A percentile compares a stretch with the other conserved stretches of the same genome.
Conservation (phyloP, 1,140 invertebrate species). For the Cydia fagiglandana region DNA sequence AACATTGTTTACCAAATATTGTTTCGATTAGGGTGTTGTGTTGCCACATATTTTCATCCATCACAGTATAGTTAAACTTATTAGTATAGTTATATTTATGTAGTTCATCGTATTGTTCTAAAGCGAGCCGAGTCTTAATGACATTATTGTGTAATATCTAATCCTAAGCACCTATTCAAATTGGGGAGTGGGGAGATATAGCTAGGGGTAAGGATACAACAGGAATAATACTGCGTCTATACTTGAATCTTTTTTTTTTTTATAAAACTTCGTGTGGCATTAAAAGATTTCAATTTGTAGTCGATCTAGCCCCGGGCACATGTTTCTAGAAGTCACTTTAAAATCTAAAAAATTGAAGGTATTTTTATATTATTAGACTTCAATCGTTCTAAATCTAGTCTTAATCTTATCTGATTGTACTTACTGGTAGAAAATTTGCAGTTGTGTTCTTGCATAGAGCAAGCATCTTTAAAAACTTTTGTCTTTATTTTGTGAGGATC, state of each 20-base stretch:
- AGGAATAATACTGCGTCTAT: neutral
- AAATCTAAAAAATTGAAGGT: conserved; percentile 32
- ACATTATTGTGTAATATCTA: too few relatives aligned
- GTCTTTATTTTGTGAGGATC: conserved; percentile 49
- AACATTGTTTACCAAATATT: neutral
- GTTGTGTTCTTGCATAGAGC: conserved; percentile 66
- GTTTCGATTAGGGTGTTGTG: neutral
- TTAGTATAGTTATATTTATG: too few relatives aligned
- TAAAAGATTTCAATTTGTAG: neutral
- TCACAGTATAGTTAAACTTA: neutral
- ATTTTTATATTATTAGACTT: neutral
- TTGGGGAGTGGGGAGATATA: too few relatives aligned
- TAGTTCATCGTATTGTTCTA: too few relatives aligned
- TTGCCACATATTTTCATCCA: neutral
- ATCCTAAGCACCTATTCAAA: too few relatives aligned
- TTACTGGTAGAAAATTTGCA: conserved; percentile 64
- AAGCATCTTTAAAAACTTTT: conserved; percentile 59
- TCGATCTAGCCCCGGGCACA: conserved; percentile 32
- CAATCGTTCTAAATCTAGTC: neutral
- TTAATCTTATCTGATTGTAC: conserved; percentile 21
- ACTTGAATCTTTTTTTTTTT: neutral
- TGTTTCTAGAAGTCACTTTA: conserved; percentile 2
- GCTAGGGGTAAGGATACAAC: too few relatives aligned
- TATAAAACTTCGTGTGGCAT: neutral
- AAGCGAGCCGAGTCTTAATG: too few relatives aligned